A percentile compares a stretch with the other conserved stretches of the same genome.
phyloP scores from a whole-genome alignment of 1,140 invertebrate species.

The Drosophila busckii region DNA sequence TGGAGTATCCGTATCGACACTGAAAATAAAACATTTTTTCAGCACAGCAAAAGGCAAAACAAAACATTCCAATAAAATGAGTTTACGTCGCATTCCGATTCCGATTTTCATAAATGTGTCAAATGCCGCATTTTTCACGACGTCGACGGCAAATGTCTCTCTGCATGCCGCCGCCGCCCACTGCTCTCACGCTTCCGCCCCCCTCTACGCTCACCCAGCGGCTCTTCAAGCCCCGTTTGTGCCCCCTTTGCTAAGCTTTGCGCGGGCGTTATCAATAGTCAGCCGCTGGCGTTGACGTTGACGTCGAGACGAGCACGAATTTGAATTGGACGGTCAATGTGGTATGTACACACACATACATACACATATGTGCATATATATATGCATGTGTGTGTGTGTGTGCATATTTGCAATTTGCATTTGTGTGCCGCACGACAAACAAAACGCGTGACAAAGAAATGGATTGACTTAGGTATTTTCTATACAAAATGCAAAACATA shows the following conservation, averaged over 20 bases:
- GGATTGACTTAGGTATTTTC: slow-evolving; percentile 10
- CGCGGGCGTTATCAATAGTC: slow-evolving; percentile 34
- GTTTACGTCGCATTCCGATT: slow-evolving; percentile 69
- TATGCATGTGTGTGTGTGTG: neutral
- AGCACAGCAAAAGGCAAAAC: slow-evolving; percentile 43
- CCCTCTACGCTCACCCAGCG: no score
- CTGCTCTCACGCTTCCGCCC: no score
- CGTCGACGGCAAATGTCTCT: slow-evolving; percentile 22
- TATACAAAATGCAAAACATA: slow-evolving; percentile 23
- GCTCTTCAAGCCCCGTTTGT: no score
- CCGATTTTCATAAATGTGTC: slow-evolving; percentile 76
- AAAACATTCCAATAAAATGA: slow-evolving; percentile 76
- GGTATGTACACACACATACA: slow-evolving; percentile 11
- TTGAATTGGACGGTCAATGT: slow-evolving; percentile 24
- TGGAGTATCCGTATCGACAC: slow-evolving; percentile 26
- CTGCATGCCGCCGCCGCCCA: no score
- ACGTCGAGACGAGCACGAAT: slow-evolving; percentile 25
- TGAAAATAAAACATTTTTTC: slow-evolving; percentile 43
- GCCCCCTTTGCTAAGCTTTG: no score
- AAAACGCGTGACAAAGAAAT: slow-evolving; percentile 62
- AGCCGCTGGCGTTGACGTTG: neutral
- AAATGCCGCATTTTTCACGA: slow-evolving; percentile 72
- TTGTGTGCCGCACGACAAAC: slow-evolving; percentile 32
- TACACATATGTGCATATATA: slow-evolving; percentile 4
- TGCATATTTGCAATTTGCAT: slow-evolving; percentile 19